Percentiles rank a stretch among this genome's conserved stretches.
phyloP scores from a whole-genome alignment of 2,888 invertebrate species.

The Cephus nigrinus region DNA sequence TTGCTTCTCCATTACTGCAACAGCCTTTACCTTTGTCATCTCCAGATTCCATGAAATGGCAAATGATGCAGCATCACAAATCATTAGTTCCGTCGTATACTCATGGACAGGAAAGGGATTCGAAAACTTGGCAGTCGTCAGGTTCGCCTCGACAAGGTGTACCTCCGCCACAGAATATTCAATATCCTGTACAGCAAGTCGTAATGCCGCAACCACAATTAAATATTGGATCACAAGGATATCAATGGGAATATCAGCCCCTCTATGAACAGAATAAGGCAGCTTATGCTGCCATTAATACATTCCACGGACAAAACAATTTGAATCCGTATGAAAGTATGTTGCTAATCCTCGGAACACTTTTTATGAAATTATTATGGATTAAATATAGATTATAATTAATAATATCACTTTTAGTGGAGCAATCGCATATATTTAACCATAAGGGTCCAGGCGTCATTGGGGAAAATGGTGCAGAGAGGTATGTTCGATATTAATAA shows the following conservation, averaged over 20 bases:
- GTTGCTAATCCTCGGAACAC: constrained; percentile 18
- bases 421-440: constrained; percentile 54
- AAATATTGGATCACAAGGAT: constrained; percentile 45
- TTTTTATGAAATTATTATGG: not conserved
- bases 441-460: constrained; percentile 53
- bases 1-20: constrained; percentile 51
- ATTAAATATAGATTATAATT: not conserved
- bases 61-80: constrained; percentile 49
- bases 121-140: constrained; percentile 47
- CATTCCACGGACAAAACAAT: constrained; percentile 43
- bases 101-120: constrained; percentile 38
- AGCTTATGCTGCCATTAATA: constrained; percentile 38
- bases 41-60: constrained; percentile 45
- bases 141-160: constrained; percentile 38
- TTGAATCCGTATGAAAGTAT: constrained; percentile 51
- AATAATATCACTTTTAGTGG: constrained; percentile 20
- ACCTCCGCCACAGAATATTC: constrained; percentile 38
- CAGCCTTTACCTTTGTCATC: constrained; percentile 39
- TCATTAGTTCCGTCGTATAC: constrained; percentile 46
- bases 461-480: constrained; percentile 41
- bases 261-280: constrained; percentile 55
- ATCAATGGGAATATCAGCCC: constrained; percentile 56
- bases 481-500: constrained; percentile 27
- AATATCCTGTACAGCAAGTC: constrained; percentile 46
- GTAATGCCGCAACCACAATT: constrained; percentile 41